Conservation (phyloP, 1,140 invertebrate species). For the Colletes latitarsis region DNA sequence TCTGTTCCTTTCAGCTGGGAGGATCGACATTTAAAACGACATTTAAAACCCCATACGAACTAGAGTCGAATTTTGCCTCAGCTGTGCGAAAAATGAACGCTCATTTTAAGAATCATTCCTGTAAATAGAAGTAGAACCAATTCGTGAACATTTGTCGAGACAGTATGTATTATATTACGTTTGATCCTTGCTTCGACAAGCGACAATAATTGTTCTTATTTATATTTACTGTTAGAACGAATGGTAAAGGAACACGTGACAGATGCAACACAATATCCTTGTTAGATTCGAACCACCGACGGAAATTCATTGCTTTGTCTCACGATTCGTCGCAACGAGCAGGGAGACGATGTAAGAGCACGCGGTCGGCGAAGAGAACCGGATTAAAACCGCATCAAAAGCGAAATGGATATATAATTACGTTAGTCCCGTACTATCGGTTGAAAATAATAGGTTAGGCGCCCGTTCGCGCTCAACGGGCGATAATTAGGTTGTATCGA, state of each 20-base stretch:
- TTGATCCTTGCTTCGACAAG: no score
- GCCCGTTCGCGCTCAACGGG: conserved; percentile 57
- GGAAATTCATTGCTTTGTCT: conserved; percentile 50
- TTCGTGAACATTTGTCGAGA: no score
- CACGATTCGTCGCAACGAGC: not conserved
- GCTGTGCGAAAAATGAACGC: no score
- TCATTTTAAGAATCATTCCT: no score
- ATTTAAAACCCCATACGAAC: no score
- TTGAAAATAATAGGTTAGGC: conserved; percentile 78
- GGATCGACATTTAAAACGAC: no score
- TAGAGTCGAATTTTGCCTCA: no score
- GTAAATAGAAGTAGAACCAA: no score
- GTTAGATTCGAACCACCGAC: conserved; percentile 19
- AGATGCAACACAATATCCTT: conserved; percentile 22
- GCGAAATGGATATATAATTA: conserved; percentile 79
- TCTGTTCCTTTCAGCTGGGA: no score
- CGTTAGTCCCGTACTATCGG: conserved; percentile 74
- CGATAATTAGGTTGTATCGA: conserved; percentile 77
- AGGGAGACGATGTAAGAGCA: conserved; percentile 25
- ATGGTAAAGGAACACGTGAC: conserved; percentile 27
- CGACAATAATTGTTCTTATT: not conserved
- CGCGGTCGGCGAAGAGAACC: conserved; percentile 55
- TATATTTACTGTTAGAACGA: not conserved
- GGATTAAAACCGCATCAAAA: conserved; percentile 77
- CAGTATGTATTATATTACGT: no score